Percentiles rank a stretch among this genome's conserved stretches.
Evolutionary conservation across 37 sponge, comb jelly and placozoan genomes (phyloP).

Genomic region (Corticium candelabrum): DNA sequence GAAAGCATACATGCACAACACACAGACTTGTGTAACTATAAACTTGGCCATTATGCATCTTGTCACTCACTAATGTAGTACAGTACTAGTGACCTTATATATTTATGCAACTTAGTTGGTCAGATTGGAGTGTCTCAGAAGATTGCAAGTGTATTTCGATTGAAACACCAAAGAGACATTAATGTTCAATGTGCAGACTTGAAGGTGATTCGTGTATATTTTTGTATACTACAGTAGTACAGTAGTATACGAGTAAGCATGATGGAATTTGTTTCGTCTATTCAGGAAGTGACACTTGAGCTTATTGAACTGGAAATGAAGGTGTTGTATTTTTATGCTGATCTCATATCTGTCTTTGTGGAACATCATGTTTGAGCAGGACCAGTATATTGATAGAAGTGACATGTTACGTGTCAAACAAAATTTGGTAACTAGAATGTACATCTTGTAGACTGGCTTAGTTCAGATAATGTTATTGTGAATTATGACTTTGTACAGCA

Average conservation of each 20-base stretch:
- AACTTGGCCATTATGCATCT: too few species aligned
- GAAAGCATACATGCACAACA: too few species aligned
- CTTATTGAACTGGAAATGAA: not conserved
- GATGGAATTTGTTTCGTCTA: too few species aligned
- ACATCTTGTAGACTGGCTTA: too few species aligned
- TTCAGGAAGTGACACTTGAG: not conserved
- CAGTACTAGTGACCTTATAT: too few species aligned
- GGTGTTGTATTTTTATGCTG: not conserved
- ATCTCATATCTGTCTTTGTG: not conserved
- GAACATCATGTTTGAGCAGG: constrained; percentile 13
- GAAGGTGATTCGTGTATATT: too few species aligned
- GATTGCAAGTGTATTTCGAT: not conserved
- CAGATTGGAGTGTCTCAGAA: not conserved
- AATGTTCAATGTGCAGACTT: too few species aligned
- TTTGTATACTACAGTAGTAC: too few species aligned
- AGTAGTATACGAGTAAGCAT: too few species aligned
- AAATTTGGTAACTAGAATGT: constrained; percentile 40
- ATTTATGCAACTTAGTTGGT: not conserved
- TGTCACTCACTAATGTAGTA: too few species aligned
- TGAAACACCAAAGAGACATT: not conserved
- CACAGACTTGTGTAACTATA: too few species aligned
- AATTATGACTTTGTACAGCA: not conserved
- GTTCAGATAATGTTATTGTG: too few species aligned
- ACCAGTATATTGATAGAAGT: constrained; percentile 54
- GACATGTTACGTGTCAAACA: constrained; percentile 79